These are phyloP conservation scores for Enoplosus armatus DNA, from an alignment of 2,797 vertebrate genomes.

Conservation along the genomic window DNA sequence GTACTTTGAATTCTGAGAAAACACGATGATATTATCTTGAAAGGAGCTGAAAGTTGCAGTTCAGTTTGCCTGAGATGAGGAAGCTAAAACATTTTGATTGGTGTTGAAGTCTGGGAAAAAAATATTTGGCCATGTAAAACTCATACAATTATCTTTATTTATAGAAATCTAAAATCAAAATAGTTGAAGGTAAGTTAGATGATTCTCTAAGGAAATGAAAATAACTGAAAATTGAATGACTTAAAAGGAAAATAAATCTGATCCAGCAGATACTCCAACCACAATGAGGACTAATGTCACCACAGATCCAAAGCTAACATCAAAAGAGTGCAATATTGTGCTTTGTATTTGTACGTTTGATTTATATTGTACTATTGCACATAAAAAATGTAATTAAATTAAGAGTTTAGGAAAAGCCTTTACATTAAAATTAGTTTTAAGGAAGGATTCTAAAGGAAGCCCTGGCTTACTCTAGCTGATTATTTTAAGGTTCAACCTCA, in stretches of 20 bases:
- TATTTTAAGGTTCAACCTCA: neutral
- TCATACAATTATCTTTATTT: neutral
- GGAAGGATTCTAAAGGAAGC: neutral
- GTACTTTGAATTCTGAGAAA: constrained; percentile 30
- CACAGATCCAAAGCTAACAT: neutral
- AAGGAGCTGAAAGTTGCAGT: neutral
- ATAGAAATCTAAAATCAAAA: neutral
- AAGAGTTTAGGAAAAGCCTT: neutral
- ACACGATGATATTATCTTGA: constrained; percentile 18
- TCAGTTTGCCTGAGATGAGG: neutral
- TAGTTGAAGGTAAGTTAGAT: neutral
- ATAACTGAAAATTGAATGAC: neutral
- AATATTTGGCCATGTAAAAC: neutral
- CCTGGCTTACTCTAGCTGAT: neutral
- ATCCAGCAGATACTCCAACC: neutral
- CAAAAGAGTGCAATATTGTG: neutral
- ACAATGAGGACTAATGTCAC: neutral
- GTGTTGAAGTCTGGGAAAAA: neutral
- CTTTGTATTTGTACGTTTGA: neutral
- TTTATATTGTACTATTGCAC: no score
- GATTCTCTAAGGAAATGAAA: neutral
- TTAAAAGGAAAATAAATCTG: neutral
- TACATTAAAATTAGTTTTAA: neutral
- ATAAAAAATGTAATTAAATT: no score
- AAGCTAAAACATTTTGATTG: constrained; percentile 18